Evolutionary conservation across 2,113 vertebrate species (phyloP).

Genomic region (Aythya baeri): DNA sequence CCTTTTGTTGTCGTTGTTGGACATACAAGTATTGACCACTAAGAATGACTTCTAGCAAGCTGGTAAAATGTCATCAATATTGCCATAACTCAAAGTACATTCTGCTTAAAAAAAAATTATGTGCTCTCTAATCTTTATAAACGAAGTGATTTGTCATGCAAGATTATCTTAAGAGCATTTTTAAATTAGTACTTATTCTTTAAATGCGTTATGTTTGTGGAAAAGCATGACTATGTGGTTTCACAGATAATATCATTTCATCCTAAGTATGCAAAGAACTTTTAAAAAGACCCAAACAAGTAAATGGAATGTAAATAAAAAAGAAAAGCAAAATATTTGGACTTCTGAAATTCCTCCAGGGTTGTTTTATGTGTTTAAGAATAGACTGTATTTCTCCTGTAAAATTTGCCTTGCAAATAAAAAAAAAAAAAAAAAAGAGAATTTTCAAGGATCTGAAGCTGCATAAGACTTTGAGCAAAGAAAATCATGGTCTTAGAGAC

Average conservation of each 20-base stretch:
- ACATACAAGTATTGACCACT: neutral
- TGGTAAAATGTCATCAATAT: neutral
- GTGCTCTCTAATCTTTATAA: conserved; percentile 27
- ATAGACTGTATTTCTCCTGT: neutral
- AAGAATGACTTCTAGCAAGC: neutral
- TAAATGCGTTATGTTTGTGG: neutral
- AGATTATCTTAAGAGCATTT: conserved; percentile 27
- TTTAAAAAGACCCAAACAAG: neutral
- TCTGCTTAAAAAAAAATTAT: conserved; percentile 1
- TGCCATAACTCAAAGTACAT: neutral
- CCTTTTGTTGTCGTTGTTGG: neutral
- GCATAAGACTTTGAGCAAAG: neutral
- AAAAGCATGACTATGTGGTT: conserved; percentile 21
- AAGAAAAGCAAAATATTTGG: conserved; percentile 41
- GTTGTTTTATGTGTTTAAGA: neutral
- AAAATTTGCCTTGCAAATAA: neutral
- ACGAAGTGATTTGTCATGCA: conserved; percentile 22
- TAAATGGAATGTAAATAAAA: conserved; percentile 45
- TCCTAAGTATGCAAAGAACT: neutral
- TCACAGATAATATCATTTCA: conserved; percentile 29
- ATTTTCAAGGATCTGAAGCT: neutral
- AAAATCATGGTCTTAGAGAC: neutral
- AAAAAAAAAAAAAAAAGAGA: neutral
- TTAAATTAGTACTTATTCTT: conserved; percentile 19
- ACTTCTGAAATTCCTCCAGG: conserved; percentile 11